Conservation (phyloP, 2,113 vertebrate genomes). For the Plotosus lineatus region DNA sequence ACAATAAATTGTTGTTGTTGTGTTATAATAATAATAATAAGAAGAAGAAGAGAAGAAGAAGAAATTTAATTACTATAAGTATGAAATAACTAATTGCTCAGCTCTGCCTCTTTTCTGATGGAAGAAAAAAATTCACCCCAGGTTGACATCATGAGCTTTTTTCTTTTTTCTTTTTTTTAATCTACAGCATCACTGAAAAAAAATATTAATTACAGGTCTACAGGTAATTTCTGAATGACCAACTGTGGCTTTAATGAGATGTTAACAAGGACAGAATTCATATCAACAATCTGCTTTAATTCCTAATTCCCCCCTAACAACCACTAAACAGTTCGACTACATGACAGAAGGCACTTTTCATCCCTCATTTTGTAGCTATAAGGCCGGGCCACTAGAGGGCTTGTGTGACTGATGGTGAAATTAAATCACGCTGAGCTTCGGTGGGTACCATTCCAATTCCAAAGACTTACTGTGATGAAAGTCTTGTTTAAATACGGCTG, state of each 20-base stretch:
- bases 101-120: neutral
- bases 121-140: neutral
- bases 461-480: constrained; percentile 14
- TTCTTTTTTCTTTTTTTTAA: neutral
- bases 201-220: neutral
- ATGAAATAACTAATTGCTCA: neutral
- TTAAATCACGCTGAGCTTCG: constrained; percentile 25
- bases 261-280: neutral
- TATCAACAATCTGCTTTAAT: neutral
- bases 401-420: constrained; percentile 5
- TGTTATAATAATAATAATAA: too few relatives aligned
- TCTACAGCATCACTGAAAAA: neutral
- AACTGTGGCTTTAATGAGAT: neutral
- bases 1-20: neutral
- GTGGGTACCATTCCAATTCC: constrained; percentile 9
- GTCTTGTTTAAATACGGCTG: constrained; percentile 29
- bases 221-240: neutral
- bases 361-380: constrained; percentile 9
- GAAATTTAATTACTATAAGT: neutral
- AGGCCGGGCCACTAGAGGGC: constrained; percentile 2
- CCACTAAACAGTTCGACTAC: neutral
- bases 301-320: neutral
- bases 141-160: neutral
- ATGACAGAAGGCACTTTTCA: constrained; percentile 19
- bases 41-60: too few relatives aligned